phyloP scores from a whole-genome alignment of 2,797 vertebrate genomes.

The Gambusia yucatana region DNA sequence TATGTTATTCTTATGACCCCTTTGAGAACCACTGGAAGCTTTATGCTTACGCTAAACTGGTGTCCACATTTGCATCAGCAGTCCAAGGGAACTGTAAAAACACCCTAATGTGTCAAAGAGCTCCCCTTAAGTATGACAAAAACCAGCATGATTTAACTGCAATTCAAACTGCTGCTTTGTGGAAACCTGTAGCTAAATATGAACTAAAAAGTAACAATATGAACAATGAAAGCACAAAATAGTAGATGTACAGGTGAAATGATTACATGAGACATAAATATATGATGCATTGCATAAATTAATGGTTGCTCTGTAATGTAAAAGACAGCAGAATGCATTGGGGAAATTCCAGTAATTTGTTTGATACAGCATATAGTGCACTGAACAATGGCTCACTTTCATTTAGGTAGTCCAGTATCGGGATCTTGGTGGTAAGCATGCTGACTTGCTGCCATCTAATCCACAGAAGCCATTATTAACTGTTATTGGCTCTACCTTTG shows the following conservation, averaged over 20 bases:
- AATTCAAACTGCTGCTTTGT: constrained; percentile 14
- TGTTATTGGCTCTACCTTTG: constrained; percentile 28
- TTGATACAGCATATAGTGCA: constrained; percentile 29
- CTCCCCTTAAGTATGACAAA: constrained; percentile 7
- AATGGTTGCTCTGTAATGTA: constrained; percentile 14
- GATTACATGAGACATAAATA: constrained; percentile 14
- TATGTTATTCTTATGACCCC: constrained; percentile 8
- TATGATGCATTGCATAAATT: neutral
- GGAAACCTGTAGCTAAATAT: constrained; percentile 1
- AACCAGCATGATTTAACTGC: constrained; percentile 22
- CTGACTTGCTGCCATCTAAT: constrained; percentile 12
- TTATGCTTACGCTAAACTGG: constrained; percentile 1
- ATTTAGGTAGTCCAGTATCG: constrained; percentile 9
- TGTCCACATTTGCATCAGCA: constrained; percentile 10
- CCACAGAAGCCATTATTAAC: constrained; percentile 26
- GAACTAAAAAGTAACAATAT: constrained; percentile 14
- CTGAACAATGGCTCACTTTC: constrained; percentile 11
- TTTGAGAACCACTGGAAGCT: constrained; percentile 12
- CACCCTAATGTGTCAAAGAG: constrained; percentile 19
- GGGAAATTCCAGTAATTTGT: constrained; percentile 19
- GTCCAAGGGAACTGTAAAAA: constrained; percentile 16
- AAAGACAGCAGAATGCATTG: constrained; percentile 16
- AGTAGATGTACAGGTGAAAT: constrained; percentile 23
- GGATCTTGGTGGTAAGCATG: neutral
- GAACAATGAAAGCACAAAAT: constrained; percentile 17